phyloP scores from a whole-genome alignment of 2,113 vertebrate species.

The Grammomys surdaster region DNA sequence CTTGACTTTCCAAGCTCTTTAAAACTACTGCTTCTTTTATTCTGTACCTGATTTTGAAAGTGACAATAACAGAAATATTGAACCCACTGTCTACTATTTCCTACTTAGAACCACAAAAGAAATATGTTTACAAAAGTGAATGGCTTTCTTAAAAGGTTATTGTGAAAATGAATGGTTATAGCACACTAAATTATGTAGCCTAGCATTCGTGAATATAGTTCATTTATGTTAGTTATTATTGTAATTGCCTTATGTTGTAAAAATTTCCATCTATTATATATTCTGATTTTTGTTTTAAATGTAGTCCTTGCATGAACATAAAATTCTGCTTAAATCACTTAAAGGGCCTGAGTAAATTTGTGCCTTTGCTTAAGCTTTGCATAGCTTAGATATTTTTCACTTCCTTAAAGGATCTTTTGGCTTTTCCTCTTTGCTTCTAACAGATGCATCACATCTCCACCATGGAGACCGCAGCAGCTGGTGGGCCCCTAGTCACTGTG shows the following conservation, averaged over 20 bases:
- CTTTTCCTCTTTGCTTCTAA: background rate
- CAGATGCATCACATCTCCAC: background rate
- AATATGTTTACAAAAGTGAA: background rate
- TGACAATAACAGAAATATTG: background rate
- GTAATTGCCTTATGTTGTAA: background rate
- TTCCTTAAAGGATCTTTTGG: background rate
- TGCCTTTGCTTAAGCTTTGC: background rate
- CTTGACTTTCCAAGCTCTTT: slow-evolving; percentile 15
- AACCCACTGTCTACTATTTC: background rate
- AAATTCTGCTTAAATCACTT: slow-evolving; percentile 4
- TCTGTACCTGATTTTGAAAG: background rate
- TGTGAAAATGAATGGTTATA: background rate
- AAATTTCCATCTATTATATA: background rate
- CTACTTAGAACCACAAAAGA: slow-evolving; percentile 36
- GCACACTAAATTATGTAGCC: background rate
- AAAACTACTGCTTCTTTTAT: slow-evolving; percentile 11
- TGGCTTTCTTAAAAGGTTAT: background rate
- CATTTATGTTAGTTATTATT: slow-evolving; percentile 10
- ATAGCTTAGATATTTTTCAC: background rate
- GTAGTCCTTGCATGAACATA: background rate
- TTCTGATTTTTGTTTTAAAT: slow-evolving; percentile 31
- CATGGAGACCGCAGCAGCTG: background rate
- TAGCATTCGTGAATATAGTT: background rate
- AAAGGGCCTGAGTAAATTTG: background rate
- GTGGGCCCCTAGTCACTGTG: background rate